Evolutionary conservation across 2,888 invertebrate species (phyloP).

Genomic region (Drosophila ustulata): DNA sequence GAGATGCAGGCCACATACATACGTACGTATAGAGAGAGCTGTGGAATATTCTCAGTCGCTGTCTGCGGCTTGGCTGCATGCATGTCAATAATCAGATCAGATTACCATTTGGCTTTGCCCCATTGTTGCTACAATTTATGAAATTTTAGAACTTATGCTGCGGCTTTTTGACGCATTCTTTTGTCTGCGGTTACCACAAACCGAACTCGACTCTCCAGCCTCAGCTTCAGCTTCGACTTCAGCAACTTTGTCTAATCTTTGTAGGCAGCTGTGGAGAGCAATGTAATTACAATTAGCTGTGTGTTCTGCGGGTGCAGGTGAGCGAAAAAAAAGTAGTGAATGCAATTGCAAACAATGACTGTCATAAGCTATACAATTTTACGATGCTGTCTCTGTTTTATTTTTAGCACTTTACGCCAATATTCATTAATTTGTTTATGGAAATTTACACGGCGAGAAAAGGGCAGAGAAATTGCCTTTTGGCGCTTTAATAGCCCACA

Average conservation of each 20-base stretch:
- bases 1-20: conserved; percentile 29
- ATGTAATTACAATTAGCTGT: conserved; percentile 17
- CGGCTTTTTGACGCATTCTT: conserved; percentile 79
- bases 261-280: not conserved
- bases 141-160: conserved; percentile 78
- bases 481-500: conserved; percentile 72
- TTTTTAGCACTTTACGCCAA: conserved; percentile 55
- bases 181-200: conserved; percentile 58
- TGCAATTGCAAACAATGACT: conserved; percentile 38
- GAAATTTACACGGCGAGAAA: conserved; percentile 22
- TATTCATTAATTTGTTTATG: conserved; percentile 54
- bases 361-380: conserved; percentile 55
- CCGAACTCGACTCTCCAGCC: not conserved
- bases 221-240: not conserved
- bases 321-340: not conserved
- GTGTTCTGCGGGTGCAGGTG: conserved; percentile 29
- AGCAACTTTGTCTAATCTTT: conserved; percentile 60
- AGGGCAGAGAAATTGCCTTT: conserved; percentile 28
- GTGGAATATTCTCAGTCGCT: not conserved
- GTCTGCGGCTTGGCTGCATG: conserved; percentile 51
- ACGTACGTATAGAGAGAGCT: too few species aligned
- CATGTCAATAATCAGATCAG: conserved; percentile 78
- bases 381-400: conserved; percentile 43
- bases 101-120: conserved; percentile 77
- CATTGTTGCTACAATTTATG: conserved; percentile 79